Evolutionary conservation across 2,888 invertebrate species (phyloP).

Genomic region (Acholoe squamosa): DNA sequence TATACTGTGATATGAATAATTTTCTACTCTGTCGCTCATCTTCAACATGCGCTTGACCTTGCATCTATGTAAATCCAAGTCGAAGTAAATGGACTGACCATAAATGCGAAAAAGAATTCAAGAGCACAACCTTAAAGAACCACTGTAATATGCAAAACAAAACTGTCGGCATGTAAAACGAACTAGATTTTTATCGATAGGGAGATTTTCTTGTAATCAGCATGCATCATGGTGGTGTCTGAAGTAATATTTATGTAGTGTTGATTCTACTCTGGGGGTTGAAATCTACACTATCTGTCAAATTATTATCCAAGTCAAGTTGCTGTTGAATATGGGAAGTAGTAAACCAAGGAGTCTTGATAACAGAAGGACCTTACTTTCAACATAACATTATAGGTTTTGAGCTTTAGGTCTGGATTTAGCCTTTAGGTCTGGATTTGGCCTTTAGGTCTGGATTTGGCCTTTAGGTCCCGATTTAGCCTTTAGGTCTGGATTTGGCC

Average conservation of each 20-base stretch:
- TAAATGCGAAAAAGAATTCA: constrained; percentile 25
- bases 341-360: no score
- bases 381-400: no score
- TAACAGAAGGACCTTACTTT: no score
- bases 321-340: no score
- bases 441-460: no score
- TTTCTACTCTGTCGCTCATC: background rate
- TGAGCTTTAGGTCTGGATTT: no score
- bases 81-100: constrained; percentile 21
- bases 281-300: no score
- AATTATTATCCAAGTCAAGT: no score
- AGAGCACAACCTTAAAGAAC: constrained; percentile 35
- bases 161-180: constrained; percentile 9
- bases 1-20: background rate
- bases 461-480: no score
- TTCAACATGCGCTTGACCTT: constrained; percentile 39
- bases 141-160: constrained; percentile 48
- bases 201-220: background rate
- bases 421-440: no score
- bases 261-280: background rate
- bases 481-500: no score
- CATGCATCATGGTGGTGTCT: background rate
- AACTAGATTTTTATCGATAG: background rate
- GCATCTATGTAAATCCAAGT: background rate
- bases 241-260: background rate